Evolutionary conservation across 1,140 invertebrate species (phyloP).

Genomic region (Odontomachus brunneus): DNA sequence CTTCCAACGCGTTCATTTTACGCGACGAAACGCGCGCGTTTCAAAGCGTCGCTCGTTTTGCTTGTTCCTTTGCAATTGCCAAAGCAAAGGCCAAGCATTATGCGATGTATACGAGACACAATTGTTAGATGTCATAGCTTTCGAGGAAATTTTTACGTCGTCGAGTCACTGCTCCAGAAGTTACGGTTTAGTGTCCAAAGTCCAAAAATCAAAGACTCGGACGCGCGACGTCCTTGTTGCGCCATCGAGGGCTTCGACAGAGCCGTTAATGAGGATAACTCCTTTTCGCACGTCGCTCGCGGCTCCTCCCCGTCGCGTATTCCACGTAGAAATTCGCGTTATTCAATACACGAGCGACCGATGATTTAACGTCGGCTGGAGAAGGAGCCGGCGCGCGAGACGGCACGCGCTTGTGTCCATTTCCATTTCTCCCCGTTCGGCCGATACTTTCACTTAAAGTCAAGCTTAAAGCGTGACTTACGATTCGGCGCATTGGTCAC

Average conservation of each 20-base stretch:
- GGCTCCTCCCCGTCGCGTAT: too few species aligned
- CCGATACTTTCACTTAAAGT: conserved; percentile 51
- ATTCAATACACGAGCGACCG: background rate
- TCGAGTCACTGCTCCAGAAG: background rate
- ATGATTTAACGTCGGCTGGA: background rate
- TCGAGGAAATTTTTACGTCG: background rate
- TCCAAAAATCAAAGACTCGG: background rate
- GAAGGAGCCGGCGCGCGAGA: background rate
- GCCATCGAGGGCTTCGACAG: too few species aligned
- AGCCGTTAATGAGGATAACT: background rate
- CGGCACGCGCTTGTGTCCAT: background rate
- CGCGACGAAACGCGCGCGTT: background rate
- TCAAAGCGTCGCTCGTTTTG: background rate
- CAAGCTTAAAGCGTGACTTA: conserved; percentile 47
- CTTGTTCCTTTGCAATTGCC: background rate
- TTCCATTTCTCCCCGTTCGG: background rate
- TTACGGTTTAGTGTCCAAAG: background rate
- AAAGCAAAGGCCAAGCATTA: background rate
- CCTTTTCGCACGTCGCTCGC: background rate
- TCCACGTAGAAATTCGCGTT: conserved; percentile 1
- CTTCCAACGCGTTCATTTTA: background rate
- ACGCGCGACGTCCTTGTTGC: background rate
- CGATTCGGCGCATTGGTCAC: conserved; percentile 22
- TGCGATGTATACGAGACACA: too few species aligned
- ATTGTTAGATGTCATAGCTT: background rate